phyloP scores from a whole-genome alignment of 2,113 vertebrate genomes.

The Oreochromis niloticus region DNA sequence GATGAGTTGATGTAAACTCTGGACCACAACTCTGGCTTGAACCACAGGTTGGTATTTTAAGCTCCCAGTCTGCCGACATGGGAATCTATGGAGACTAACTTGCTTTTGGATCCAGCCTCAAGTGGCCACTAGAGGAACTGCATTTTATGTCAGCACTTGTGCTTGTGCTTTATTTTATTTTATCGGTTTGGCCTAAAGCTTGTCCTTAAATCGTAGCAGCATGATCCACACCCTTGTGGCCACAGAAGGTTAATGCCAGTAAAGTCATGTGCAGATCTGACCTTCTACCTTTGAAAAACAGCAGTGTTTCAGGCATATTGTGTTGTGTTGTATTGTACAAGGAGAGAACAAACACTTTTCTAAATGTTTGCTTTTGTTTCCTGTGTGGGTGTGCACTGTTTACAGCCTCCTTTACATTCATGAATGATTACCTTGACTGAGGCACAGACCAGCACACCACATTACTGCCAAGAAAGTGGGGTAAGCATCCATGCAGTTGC shows the following conservation, averaged over 20 bases:
- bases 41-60: neutral
- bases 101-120: neutral
- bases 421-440: constrained; percentile 84
- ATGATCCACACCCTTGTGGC: neutral
- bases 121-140: neutral
- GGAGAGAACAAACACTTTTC: neutral
- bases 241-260: neutral
- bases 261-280: neutral
- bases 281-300: neutral
- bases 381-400: neutral
- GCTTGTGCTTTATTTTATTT: neutral
- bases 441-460: constrained; percentile 90
- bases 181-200: neutral
- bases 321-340: neutral
- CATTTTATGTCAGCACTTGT: neutral
- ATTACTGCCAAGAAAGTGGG: constrained; percentile 88
- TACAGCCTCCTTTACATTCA: neutral
- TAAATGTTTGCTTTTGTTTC: neutral
- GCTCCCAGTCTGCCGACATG: neutral
- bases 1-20: neutral
- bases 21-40: neutral
- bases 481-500: constrained; percentile 89
- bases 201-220: neutral
- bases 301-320: neutral
- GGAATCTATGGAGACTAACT: neutral